A percentile compares a stretch with the other conserved stretches of the same genome.
Evolutionary conservation across 2,888 invertebrate species (phyloP).

Genomic region (Dromius quadrimaculatus): DNA sequence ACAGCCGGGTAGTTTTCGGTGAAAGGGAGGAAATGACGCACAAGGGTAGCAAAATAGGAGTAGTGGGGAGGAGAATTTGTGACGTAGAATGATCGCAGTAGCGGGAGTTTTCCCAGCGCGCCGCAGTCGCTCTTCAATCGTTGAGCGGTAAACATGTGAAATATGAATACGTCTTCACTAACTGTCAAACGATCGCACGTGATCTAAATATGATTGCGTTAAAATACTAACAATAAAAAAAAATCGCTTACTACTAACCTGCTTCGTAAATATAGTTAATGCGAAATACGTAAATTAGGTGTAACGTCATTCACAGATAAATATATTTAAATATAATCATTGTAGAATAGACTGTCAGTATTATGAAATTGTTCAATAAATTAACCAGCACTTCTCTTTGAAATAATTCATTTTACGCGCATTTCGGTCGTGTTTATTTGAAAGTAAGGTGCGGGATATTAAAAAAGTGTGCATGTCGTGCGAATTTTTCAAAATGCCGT

Average conservation of each 20-base stretch:
- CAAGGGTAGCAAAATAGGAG: not conserved
- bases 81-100: slow-evolving; percentile 25
- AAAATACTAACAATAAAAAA: not conserved
- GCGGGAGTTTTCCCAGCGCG: slow-evolving; percentile 14
- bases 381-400: slow-evolving; percentile 6
- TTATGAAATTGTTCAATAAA: not conserved
- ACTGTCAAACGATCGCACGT: slow-evolving; percentile 32
- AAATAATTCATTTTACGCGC: slow-evolving; percentile 1
- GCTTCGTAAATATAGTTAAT: slow-evolving; percentile 20
- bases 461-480: slow-evolving; percentile 45
- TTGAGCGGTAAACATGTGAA: slow-evolving; percentile 34
- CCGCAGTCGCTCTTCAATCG: slow-evolving; percentile 28
- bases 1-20: slow-evolving; percentile 3
- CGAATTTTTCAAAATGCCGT: slow-evolving; percentile 63
- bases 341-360: slow-evolving; percentile 3
- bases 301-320: slow-evolving; percentile 27
- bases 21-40: slow-evolving; percentile 14
- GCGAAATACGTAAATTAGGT: slow-evolving; percentile 9
- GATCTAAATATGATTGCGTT: slow-evolving; percentile 11
- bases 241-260: slow-evolving; percentile 3
- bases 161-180: slow-evolving; percentile 14
- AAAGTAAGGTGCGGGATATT: slow-evolving; percentile 8
- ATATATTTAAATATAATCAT: not conserved
- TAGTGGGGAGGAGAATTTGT: slow-evolving; percentile 14
- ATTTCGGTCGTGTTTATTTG: not conserved